phyloP scores from a whole-genome alignment of 1,140 invertebrate species.

The Aphaenogaster floridana region DNA sequence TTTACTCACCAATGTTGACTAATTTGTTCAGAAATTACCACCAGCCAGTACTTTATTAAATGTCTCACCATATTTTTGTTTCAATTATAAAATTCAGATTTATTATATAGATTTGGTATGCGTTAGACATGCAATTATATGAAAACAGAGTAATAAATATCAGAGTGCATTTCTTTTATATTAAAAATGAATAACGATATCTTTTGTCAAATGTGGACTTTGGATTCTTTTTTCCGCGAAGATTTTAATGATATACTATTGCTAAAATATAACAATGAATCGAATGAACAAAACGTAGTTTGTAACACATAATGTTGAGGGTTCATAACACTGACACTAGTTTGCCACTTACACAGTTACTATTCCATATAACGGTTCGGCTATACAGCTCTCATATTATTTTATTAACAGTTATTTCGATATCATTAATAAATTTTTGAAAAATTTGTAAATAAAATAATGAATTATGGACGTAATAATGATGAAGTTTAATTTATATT shows the following conservation, averaged over 20 bases:
- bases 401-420: too few relatives aligned
- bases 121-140: neutral
- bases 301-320: too few relatives aligned
- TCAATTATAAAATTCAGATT: constrained; percentile 28
- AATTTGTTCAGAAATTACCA: constrained; percentile 78
- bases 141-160: neutral
- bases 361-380: too few relatives aligned
- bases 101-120: neutral
- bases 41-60: constrained; percentile 84
- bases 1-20: constrained; percentile 68
- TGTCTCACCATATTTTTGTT: constrained; percentile 66
- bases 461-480: too few relatives aligned
- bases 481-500: neutral
- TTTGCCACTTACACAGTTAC: too few relatives aligned
- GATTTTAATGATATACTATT: neutral
- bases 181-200: neutral
- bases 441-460: too few relatives aligned
- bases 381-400: too few relatives aligned
- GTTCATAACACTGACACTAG: too few relatives aligned
- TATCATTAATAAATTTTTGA: too few relatives aligned
- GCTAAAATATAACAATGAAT: too few relatives aligned
- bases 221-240: neutral
- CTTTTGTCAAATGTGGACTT: neutral
- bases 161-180: neutral
- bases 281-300: too few relatives aligned